Conservation (phyloP, 2,888 invertebrate species). For the Stenodema calcarata region DNA sequence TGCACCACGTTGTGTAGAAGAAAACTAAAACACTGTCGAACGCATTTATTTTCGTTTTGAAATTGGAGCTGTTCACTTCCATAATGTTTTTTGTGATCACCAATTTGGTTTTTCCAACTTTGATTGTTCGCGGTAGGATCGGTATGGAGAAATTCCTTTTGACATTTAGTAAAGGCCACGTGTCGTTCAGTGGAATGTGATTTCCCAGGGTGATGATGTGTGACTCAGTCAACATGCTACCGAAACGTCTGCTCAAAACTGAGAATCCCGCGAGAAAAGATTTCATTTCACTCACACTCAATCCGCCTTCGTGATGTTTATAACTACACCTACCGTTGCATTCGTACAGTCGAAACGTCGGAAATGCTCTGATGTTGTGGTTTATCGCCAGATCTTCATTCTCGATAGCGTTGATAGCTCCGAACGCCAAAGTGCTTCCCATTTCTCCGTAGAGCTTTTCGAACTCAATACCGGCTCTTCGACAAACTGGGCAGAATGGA, state of each 20-base stretch:
- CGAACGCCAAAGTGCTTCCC: background rate
- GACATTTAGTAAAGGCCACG: background rate
- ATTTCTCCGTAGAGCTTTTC: background rate
- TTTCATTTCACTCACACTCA: background rate
- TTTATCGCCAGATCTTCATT: background rate
- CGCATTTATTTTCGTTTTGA: conserved; percentile 5
- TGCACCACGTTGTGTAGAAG: conserved; percentile 37
- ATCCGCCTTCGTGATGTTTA: conserved; percentile 15
- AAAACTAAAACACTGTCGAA: conserved; percentile 13
- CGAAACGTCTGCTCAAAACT: background rate
- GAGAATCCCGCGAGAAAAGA: background rate
- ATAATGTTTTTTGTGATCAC: background rate
- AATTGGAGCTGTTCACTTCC: conserved; percentile 9
- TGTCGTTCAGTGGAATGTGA: background rate
- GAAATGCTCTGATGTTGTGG: conserved; percentile 20
- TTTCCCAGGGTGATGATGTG: too few relatives aligned
- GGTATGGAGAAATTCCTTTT: background rate
- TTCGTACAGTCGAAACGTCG: conserved; percentile 26
- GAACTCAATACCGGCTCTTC: background rate
- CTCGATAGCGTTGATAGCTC: background rate
- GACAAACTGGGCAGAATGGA: conserved; percentile 32
- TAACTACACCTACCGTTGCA: conserved; percentile 33
- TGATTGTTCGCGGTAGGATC: background rate
- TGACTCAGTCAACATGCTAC: background rate
- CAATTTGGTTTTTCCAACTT: conserved; percentile 7